These are phyloP conservation scores for Protula sp. DNA, from an alignment of 2,888 invertebrate species.

Conservation along the genomic window DNA sequence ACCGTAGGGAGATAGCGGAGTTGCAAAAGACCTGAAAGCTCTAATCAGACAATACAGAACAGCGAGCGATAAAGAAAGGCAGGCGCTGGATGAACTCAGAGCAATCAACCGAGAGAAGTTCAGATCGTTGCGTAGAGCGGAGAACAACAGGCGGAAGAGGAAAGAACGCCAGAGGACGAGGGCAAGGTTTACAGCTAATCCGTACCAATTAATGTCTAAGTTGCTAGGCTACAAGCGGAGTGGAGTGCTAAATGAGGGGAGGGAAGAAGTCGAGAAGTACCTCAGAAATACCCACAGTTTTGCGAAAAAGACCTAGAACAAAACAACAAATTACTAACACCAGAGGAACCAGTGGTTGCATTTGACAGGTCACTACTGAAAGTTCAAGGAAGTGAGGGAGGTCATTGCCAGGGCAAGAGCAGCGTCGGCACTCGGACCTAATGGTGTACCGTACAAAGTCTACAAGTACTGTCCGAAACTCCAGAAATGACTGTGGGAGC, in stretches of 20 bases:
- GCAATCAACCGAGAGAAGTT: not conserved
- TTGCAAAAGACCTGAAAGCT: not conserved
- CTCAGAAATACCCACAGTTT: no score
- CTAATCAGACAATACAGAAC: not conserved
- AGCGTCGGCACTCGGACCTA: not conserved
- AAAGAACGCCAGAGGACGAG: not conserved
- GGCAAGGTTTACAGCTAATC: not conserved
- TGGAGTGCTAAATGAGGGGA: no score
- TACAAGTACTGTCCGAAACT: not conserved
- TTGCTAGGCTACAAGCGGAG: not conserved
- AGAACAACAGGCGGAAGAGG: not conserved
- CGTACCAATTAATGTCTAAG: not conserved
- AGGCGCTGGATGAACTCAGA: not conserved
- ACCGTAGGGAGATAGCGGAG: not conserved
- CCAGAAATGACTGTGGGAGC: not conserved
- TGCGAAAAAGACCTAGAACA: no score
- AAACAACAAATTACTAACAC: no score
- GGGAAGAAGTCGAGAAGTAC: no score
- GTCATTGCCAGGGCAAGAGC: not conserved
- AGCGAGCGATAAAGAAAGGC: not conserved
- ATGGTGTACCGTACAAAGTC: not conserved
- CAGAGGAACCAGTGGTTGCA: no score
- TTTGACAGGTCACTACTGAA: not conserved
- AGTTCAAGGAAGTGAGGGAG: not conserved
- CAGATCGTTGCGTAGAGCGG: not conserved